These are phyloP conservation scores for Caiman crocodilus DNA, from an alignment of 2,797 vertebrate genomes.

Conservation along the genomic window DNA sequence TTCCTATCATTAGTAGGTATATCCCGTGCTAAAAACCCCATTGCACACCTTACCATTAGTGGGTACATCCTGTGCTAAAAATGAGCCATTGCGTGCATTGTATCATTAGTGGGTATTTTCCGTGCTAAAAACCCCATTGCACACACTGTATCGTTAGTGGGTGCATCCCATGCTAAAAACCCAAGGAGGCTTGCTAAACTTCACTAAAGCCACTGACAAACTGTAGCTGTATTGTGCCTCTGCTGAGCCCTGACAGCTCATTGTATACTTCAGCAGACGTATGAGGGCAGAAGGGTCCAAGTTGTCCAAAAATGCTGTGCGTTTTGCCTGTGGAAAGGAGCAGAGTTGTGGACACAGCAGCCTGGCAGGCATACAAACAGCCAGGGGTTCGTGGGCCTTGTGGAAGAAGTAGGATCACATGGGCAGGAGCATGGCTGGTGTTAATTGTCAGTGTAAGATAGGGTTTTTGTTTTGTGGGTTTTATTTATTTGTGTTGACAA, in stretches of 20 bases:
- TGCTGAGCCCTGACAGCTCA: accelerated
- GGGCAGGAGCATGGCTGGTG: neutral
- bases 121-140: no score
- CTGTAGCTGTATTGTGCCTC: neutral
- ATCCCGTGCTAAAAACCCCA: neutral
- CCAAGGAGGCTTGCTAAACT: neutral
- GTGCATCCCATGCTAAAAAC: no score
- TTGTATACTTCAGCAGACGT: accelerated
- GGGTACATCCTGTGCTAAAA: neutral
- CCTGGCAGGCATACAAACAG: neutral
- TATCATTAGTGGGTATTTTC: no score
- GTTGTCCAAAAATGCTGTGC: accelerated
- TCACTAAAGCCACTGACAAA: accelerated
- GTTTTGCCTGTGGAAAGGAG: neutral
- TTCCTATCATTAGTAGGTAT: neutral
- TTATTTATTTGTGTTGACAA: neutral
- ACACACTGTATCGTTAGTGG: no score
- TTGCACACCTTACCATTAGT: no score
- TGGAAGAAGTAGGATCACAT: neutral
- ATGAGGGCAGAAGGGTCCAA: neutral
- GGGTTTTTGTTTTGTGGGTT: neutral
- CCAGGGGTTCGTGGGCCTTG: neutral
- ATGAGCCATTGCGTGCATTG: neutral
- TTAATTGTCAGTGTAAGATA: neutral
- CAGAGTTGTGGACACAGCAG: neutral